Conservation (phyloP, 2,888 invertebrate species). For the Oscheius sp. region DNA sequence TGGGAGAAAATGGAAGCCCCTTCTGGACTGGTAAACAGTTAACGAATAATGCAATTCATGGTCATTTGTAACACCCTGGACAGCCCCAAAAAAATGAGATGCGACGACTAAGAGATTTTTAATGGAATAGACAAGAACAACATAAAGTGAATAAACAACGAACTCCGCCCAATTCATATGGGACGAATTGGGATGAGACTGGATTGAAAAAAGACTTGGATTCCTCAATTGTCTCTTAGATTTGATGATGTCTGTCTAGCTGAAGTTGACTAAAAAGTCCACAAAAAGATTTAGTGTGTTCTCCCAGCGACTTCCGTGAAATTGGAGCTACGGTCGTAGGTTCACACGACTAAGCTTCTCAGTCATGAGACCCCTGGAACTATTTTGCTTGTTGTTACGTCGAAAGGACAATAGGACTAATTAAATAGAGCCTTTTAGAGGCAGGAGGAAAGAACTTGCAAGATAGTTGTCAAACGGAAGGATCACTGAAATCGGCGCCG, state of each 20-base stretch:
- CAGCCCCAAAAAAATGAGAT: too few species aligned
- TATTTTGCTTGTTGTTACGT: neutral
- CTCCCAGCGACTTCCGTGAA: neutral
- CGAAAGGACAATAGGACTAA: neutral
- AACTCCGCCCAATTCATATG: too few species aligned
- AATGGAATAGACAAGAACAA: too few species aligned
- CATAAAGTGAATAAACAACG: too few species aligned
- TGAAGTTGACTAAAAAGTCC: too few species aligned
- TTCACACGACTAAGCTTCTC: constrained; percentile 25
- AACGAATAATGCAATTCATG: constrained; percentile 14
- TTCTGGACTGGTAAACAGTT: constrained; percentile 12
- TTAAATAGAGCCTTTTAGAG: neutral
- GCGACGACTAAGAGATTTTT: too few species aligned
- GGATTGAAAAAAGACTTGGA: too few species aligned
- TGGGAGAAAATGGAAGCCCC: neutral
- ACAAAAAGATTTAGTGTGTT: too few species aligned
- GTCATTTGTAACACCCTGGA: neutral
- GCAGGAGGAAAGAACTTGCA: neutral
- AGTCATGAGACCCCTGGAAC: constrained; percentile 20
- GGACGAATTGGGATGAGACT: too few species aligned
- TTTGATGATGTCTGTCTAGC: too few species aligned
- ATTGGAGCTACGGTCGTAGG: constrained; percentile 11
- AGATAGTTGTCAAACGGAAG: neutral
- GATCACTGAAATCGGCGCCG: neutral
- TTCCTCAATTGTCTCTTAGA: too few species aligned